phyloP scores from a whole-genome alignment of 2,888 invertebrate genomes.

The Yponomeuta malinellus region DNA sequence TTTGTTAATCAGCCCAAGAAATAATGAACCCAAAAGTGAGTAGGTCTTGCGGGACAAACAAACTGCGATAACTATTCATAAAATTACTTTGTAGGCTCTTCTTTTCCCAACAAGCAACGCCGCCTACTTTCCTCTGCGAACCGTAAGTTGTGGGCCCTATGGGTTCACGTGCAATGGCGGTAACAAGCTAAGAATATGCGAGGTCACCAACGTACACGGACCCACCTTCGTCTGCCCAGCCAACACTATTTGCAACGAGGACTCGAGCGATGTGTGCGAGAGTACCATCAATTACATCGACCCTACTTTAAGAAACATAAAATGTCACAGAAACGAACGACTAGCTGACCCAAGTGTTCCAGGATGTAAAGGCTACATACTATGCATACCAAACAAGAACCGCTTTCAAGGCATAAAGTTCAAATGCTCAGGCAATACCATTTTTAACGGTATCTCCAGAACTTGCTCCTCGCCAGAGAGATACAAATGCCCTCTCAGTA shows the following conservation, averaged over 20 bases:
- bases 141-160: constrained; percentile 49
- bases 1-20: not conserved
- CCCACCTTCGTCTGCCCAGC: constrained; percentile 57
- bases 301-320: constrained; percentile 42
- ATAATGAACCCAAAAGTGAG: not conserved
- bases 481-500: constrained; percentile 53
- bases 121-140: not conserved
- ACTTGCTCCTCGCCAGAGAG: constrained; percentile 56
- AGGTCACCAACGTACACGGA: constrained; percentile 46
- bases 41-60: not conserved
- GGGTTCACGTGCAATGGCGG: constrained; percentile 58
- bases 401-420: constrained; percentile 66
- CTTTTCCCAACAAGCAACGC: not conserved
- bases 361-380: constrained; percentile 64
- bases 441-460: constrained; percentile 58
- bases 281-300: constrained; percentile 52
- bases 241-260: constrained; percentile 60
- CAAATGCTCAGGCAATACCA: constrained; percentile 58
- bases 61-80: not conserved
- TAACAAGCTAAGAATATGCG: constrained; percentile 52
- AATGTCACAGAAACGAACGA: constrained; percentile 56
- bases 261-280: constrained; percentile 61
- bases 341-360: constrained; percentile 59
- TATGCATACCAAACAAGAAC: constrained; percentile 61
- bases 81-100: not conserved